These are phyloP conservation scores for Trypoxylus dichotomus DNA, from an alignment of 1,140 invertebrate genomes.

Conservation along the genomic window DNA sequence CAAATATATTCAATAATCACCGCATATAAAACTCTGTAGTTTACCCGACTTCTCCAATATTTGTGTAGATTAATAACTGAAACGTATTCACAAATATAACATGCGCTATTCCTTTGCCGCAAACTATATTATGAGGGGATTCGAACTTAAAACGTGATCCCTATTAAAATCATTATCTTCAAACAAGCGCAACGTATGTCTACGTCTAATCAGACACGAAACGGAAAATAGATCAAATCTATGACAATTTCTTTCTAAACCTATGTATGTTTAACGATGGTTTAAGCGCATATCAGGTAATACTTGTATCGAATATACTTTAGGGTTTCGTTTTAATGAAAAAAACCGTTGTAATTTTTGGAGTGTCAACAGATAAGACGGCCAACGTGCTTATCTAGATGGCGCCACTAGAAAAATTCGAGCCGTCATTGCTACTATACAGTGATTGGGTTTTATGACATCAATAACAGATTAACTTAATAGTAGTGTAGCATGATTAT, in stretches of 20 bases:
- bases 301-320: background rate
- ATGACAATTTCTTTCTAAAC: background rate
- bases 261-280: background rate
- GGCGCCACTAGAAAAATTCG: conserved; percentile 11
- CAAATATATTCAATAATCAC: too few relatives aligned
- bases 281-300: background rate
- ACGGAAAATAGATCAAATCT: background rate
- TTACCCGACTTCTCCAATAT: too few relatives aligned
- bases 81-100: too few relatives aligned
- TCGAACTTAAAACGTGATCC: background rate
- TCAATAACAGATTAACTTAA: background rate
- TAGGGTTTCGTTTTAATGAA: conserved; percentile 2
- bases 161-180: background rate
- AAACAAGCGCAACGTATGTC: background rate
- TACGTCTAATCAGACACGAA: too few relatives aligned
- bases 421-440: conserved; percentile 8
- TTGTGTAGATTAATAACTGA: too few relatives aligned
- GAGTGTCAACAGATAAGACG: conserved; percentile 13
- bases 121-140: background rate
- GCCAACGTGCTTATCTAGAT: background rate
- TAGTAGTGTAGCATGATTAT: background rate
- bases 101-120: too few relatives aligned
- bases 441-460: conserved; percentile 17
- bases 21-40: too few relatives aligned
- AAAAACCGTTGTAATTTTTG: background rate